These are phyloP conservation scores for Bungarus multicinctus DNA, from an alignment of 2,113 vertebrate genomes.

Conservation along the genomic window DNA sequence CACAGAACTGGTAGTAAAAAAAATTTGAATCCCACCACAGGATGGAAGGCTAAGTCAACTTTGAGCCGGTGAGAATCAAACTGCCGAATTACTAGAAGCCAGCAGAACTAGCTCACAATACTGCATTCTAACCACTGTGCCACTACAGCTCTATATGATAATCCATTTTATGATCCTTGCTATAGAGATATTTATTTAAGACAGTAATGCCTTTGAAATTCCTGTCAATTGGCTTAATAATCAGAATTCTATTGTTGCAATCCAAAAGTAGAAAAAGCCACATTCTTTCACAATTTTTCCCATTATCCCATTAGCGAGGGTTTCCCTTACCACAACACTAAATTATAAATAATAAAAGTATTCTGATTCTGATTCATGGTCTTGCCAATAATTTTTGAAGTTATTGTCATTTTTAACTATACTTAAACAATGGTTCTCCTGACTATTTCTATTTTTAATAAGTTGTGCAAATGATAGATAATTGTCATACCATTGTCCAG, in stretches of 20 bases:
- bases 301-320: not conserved
- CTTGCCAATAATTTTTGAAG: not conserved
- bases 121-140: too few relatives aligned
- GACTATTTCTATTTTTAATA: not conserved
- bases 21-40: too few relatives aligned
- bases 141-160: not conserved
- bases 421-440: not conserved
- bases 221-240: not conserved
- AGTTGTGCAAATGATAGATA: not conserved
- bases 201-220: not conserved
- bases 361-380: not conserved
- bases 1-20: too few relatives aligned
- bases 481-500: not conserved
- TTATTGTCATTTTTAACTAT: not conserved
- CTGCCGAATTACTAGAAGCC: too few relatives aligned
- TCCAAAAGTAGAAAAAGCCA: not conserved
- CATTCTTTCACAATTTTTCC: not conserved
- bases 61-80: too few relatives aligned
- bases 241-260: not conserved
- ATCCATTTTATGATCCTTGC: not conserved
- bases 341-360: not conserved
- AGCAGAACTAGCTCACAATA: too few relatives aligned
- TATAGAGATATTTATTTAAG: not conserved
- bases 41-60: too few relatives aligned
- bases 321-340: not conserved